Conservation (phyloP, 2,113 vertebrate species). For the Chrysochloris asiatica region DNA sequence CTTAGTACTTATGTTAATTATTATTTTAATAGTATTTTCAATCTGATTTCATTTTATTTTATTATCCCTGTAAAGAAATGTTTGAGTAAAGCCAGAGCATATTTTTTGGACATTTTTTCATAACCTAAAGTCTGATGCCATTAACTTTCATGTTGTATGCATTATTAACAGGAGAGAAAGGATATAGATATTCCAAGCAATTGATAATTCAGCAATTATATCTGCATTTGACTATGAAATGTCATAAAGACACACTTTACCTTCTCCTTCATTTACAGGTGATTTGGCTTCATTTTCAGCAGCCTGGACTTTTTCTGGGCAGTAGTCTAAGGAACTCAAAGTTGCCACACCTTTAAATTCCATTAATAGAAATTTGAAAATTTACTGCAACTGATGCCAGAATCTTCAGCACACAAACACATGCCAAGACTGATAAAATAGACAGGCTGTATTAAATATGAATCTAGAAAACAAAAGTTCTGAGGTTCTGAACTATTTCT, state of each 20-base stretch:
- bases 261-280: neutral
- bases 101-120: neutral
- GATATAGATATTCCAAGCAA: neutral
- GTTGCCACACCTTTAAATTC: too few species aligned
- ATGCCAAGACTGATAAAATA: neutral
- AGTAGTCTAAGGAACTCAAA: too few species aligned
- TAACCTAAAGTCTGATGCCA: neutral
- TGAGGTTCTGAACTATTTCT: neutral
- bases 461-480: neutral
- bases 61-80: neutral
- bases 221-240: neutral
- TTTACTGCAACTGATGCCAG: neutral
- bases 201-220: neutral
- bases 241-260: neutral
- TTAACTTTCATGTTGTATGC: conserved; percentile 1
- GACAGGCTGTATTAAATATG: neutral
- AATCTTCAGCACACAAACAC: neutral
- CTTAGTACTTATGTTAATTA: neutral
- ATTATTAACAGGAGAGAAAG: neutral
- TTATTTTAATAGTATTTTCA: neutral
- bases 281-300: neutral
- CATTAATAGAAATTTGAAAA: conserved; percentile 1
- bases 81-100: neutral
- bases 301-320: too few species aligned
- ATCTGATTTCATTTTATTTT: conserved; percentile 23